Evolutionary conservation across 2,888 invertebrate genomes (phyloP), one percentile per base, ranked within the genome.

Genomic region (Leptopilina syphax): DNA sequence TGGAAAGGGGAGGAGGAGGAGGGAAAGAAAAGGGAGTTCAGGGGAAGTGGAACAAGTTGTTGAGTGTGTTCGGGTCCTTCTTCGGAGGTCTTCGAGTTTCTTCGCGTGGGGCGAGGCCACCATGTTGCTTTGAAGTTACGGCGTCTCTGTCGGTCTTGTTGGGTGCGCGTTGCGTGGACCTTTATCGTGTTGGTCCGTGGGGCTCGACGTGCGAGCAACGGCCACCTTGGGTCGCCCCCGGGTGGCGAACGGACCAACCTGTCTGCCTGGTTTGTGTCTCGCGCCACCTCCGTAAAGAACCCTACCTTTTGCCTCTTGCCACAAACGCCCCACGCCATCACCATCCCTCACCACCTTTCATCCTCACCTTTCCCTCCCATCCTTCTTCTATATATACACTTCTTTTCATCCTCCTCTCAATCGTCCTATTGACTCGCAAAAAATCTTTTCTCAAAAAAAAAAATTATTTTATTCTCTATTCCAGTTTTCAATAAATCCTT

Each of bases 51-150:
- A 50, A 50, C 50, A 1, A 78, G 77, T 76, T 76, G 7, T n/a
- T 57, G 41, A 77, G 78, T 78, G 73, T 76, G 80, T 82, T 82
- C 82, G 81, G 82, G 80, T 81, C 80, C 83, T 82, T 86, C 86
- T 87, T 90, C 89, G 91, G 91, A 91, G 91, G 91, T 91, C 91
- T 90, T 91, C 89, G 90, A 89, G 89, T 90, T 89, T 90, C 89
- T 91, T 91, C 90, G 91, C 91, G 91, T 91, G 91, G 90, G 91
- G 91, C 90, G 90, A 91, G 91, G 91, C 91, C 91, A 91, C 91
- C 91, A 90, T 91, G 91, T 90, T 90, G 85, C 88, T 88, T 84
- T 83, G 78, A 68, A 77, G 76, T 83, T 82, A 85, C 77, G 63
- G 54, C 65, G 73, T 89, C 87, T 77, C 83, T 60, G 81, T 88